phyloP scores from a whole-genome alignment of 2,113 vertebrate species.

The Scomber colias region DNA sequence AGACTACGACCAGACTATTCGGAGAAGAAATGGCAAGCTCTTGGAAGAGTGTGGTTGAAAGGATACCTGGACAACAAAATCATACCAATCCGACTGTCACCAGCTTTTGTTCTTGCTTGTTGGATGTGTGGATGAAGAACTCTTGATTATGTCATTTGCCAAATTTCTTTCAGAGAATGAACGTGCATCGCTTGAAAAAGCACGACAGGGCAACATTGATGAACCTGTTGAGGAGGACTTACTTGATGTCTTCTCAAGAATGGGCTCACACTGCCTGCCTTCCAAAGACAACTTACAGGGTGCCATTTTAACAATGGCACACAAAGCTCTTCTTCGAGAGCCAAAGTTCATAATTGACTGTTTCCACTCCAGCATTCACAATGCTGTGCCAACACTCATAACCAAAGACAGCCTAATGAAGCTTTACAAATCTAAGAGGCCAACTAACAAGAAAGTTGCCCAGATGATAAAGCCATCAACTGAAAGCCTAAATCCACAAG shows the following conservation, averaged over 20 bases:
- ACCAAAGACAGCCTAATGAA: slow-evolving; percentile 26
- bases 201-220: slow-evolving; percentile 16
- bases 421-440: slow-evolving; percentile 21
- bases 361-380: slow-evolving; percentile 32
- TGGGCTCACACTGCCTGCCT: slow-evolving; percentile 30
- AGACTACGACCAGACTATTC: slow-evolving; percentile 30
- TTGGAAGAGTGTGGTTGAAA: slow-evolving; percentile 42
- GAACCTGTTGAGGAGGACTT: slow-evolving; percentile 9
- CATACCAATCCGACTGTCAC: slow-evolving; percentile 28
- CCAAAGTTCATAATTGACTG: slow-evolving; percentile 55
- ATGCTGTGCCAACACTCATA: neutral
- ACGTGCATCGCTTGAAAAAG: slow-evolving; percentile 11
- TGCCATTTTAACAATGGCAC: slow-evolving; percentile 48
- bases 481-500: slow-evolving; percentile 17
- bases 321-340: slow-evolving; percentile 57
- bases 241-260: slow-evolving; percentile 11
- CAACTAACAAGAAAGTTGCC: slow-evolving; percentile 32
- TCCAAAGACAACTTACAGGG: slow-evolving; percentile 18
- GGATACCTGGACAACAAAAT: slow-evolving; percentile 28
- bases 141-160: slow-evolving; percentile 20
- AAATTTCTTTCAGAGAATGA: slow-evolving; percentile 22
- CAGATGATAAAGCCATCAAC: slow-evolving; percentile 28
- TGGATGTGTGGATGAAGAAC: slow-evolving; percentile 5
- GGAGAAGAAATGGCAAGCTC: slow-evolving; percentile 29
- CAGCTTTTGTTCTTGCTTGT: slow-evolving; percentile 37